Conservation (phyloP, 2,113 vertebrate species). For the Otis tarda region DNA sequence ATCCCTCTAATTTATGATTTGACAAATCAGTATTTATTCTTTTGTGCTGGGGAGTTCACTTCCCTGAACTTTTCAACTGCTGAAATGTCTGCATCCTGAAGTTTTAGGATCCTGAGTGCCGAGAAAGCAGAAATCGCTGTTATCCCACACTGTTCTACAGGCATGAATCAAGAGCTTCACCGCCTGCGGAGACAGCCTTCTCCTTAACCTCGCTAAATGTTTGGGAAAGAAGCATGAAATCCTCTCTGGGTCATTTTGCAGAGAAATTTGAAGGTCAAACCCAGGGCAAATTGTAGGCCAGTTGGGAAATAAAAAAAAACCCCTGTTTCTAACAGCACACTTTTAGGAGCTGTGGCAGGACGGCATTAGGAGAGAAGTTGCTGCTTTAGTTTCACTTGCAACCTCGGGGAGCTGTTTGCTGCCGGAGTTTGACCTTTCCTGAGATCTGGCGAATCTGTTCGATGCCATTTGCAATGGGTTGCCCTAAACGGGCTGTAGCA, state of each 20-base stretch:
- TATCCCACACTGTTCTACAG: not conserved
- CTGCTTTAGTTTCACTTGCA: not conserved
- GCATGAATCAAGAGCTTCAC: not conserved
- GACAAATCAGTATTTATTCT: not conserved
- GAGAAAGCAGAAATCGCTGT: not conserved
- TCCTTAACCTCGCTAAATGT: conserved; percentile 1
- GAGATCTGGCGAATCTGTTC: not conserved
- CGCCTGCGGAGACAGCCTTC: conserved; percentile 41
- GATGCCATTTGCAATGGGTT: not conserved
- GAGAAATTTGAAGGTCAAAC: conserved; percentile 21
- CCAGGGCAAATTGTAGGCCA: not conserved
- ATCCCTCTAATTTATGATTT: not conserved
- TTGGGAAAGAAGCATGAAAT: not conserved
- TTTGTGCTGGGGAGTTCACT: not conserved
- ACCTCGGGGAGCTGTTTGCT: rapidly evolving
- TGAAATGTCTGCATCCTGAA: not conserved
- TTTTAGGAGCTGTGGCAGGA: not conserved
- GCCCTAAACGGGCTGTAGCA: not conserved
- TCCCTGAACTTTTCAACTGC: not conserved
- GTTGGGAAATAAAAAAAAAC: not conserved
- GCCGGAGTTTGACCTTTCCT: not conserved
- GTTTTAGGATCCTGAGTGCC: not conserved
- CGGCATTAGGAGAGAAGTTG: not conserved
- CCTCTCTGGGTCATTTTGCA: not conserved
- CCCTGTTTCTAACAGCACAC: not conserved